These are phyloP conservation scores for Antigone vipio DNA, from an alignment of 2,113 vertebrate genomes.

Conservation along the genomic window DNA sequence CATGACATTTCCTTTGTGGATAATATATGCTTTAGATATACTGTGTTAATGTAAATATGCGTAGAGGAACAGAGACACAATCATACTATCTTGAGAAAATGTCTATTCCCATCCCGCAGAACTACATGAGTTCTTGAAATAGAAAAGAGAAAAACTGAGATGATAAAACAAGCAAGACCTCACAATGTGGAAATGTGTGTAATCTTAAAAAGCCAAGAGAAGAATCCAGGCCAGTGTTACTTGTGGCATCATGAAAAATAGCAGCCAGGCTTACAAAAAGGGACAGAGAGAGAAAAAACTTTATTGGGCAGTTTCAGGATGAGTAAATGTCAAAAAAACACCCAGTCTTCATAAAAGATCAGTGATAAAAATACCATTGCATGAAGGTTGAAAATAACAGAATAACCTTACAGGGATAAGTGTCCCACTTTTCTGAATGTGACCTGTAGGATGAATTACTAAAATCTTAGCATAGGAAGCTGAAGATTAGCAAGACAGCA, in stretches of 20 bases:
- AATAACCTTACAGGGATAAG: conserved; percentile 28
- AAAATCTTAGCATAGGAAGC: neutral
- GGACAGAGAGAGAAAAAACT: neutral
- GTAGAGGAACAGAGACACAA: neutral
- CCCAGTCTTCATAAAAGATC: neutral
- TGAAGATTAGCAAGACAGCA: conserved; percentile 8
- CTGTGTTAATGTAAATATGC: neutral
- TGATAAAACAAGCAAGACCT: neutral
- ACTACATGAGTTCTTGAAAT: neutral
- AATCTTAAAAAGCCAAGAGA: neutral
- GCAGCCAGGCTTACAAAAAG: neutral
- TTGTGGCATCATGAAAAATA: neutral
- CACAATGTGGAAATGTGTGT: neutral
- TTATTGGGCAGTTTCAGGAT: neutral
- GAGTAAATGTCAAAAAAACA: neutral
- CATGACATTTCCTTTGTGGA: neutral
- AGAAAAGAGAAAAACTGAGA: neutral
- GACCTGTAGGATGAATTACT: conserved; percentile 4
- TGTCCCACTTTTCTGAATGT: conserved; percentile 41
- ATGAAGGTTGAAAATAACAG: conserved; percentile 1
- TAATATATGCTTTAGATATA: neutral
- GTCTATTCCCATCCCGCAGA: neutral
- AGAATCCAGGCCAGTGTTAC: neutral
- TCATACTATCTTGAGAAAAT: neutral
- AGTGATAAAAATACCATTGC: conserved; percentile 27